Percentiles rank a stretch among this genome's conserved stretches.
These are phyloP conservation scores for Parotocinclus haroldoi DNA, from an alignment of 2,797 vertebrate species.

Conservation along the genomic window DNA sequence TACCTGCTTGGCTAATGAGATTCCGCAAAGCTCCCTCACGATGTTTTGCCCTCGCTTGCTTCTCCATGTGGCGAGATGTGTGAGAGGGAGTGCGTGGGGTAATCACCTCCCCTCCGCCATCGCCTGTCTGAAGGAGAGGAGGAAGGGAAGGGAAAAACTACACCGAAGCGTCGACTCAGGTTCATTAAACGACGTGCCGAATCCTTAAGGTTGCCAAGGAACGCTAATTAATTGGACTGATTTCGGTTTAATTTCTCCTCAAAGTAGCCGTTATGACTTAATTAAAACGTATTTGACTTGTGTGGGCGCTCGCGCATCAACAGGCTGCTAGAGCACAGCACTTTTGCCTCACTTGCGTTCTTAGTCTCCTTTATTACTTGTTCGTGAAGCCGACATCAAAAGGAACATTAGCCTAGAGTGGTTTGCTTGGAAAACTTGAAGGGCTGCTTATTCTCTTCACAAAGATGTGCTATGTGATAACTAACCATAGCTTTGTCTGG, in stretches of 20 bases:
- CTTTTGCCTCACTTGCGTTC: not conserved
- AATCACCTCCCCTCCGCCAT: slow-evolving; percentile 60
- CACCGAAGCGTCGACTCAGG: slow-evolving; percentile 36
- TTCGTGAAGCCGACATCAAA: slow-evolving; percentile 68
- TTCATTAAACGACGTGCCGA: slow-evolving; percentile 45
- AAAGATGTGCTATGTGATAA: slow-evolving; percentile 55
- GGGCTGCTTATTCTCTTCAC: slow-evolving; percentile 67
- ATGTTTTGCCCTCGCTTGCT: slow-evolving; percentile 72
- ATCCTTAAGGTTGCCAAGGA: slow-evolving; percentile 48
- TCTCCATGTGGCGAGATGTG: slow-evolving; percentile 71
- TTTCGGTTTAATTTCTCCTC: slow-evolving; percentile 52
- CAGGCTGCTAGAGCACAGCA: slow-evolving; percentile 23
- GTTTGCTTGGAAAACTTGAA: slow-evolving; percentile 65
- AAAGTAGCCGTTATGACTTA: slow-evolving; percentile 53
- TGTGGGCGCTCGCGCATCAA: slow-evolving; percentile 51
- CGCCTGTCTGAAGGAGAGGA: slow-evolving; percentile 47
- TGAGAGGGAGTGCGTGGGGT: slow-evolving; percentile 55
- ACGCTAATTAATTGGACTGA: slow-evolving; percentile 56
- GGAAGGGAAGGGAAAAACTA: slow-evolving; percentile 24
- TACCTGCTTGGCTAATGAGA: slow-evolving; percentile 95
- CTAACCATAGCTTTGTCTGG: not conserved
- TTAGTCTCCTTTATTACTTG: slow-evolving; percentile 59
- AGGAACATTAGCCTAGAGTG: slow-evolving; percentile 71
- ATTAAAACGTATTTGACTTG: slow-evolving; percentile 45
- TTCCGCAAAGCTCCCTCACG: slow-evolving; percentile 83